A percentile compares a stretch with the other conserved stretches of the same genome.
phyloP scores from a whole-genome alignment of 2,113 vertebrate species.

The Phasianus colchicus region DNA sequence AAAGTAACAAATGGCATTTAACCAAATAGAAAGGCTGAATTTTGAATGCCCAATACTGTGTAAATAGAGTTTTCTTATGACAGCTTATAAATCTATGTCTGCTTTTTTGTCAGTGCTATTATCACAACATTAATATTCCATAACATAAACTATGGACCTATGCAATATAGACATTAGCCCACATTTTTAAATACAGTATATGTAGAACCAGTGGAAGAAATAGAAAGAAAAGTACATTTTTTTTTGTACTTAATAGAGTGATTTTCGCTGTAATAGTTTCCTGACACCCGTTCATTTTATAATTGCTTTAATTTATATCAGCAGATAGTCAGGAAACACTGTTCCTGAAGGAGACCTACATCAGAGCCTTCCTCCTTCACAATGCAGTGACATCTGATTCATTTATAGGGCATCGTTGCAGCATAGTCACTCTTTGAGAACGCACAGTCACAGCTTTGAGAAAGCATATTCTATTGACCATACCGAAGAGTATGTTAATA shows the following conservation, averaged over 20 bases:
- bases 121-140: not conserved
- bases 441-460: not conserved
- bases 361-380: not conserved
- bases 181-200: not conserved
- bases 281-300: constrained; percentile 29
- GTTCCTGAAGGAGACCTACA: constrained; percentile 2
- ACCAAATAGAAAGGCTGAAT: not conserved
- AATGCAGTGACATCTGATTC: not conserved
- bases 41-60: not conserved
- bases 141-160: not conserved
- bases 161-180: not conserved
- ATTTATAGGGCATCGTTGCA: not conserved
- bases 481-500: constrained; percentile 42
- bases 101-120: not conserved
- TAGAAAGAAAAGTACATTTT: not conserved
- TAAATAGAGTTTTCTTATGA: not conserved
- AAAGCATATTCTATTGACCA: constrained; percentile 5
- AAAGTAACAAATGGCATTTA: not conserved
- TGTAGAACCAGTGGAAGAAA: constrained; percentile 43
- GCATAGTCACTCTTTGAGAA: not conserved
- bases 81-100: not conserved
- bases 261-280: constrained; percentile 37
- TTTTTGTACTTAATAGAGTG: constrained; percentile 32
- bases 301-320: constrained; percentile 59
- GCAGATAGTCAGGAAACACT: not conserved